These are phyloP conservation scores for Calliphora vomitoria DNA, from an alignment of 2,888 invertebrate species.

Conservation along the genomic window DNA sequence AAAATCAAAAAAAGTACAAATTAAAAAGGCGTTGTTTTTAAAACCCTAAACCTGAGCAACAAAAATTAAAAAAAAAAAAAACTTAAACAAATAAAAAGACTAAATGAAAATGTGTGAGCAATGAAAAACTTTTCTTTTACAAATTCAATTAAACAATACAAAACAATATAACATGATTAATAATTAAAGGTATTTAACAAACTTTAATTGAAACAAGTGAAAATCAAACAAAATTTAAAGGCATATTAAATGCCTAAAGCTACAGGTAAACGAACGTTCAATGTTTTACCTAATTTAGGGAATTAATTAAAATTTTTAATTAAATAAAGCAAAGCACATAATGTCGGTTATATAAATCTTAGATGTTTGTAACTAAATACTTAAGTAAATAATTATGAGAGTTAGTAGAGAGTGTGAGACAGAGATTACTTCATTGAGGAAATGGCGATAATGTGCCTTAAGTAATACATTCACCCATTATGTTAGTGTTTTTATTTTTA, in stretches of 20 bases:
- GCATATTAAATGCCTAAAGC: slow-evolving; percentile 1
- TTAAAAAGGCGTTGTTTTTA: slow-evolving; percentile 66
- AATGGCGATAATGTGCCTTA: slow-evolving; percentile 43
- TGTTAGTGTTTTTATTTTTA: neutral
- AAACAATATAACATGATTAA: slow-evolving; percentile 56
- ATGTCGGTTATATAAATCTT: neutral
- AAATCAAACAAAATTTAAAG: slow-evolving; percentile 33
- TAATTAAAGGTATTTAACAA: slow-evolving; percentile 56
- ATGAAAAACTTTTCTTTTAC: slow-evolving; percentile 34
- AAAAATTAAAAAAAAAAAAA: neutral
- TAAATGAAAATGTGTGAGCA: slow-evolving; percentile 15
- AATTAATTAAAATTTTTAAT: slow-evolving; percentile 10
- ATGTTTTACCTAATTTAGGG: neutral
- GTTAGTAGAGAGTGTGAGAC: too few relatives aligned
- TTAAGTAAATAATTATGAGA: neutral
- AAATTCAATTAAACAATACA: slow-evolving; percentile 53
- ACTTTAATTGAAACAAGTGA: neutral
- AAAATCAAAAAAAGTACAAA: slow-evolving; percentile 47
- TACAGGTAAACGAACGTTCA: neutral
- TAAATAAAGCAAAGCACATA: neutral
- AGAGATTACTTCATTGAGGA: slow-evolving; percentile 39
- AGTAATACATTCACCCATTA: slow-evolving; percentile 58
- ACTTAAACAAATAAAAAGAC: neutral
- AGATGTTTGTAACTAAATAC: neutral
- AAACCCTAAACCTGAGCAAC: slow-evolving; percentile 30